These are phyloP conservation scores for Ostrea denselamellosa DNA, from an alignment of 1,140 invertebrate species.

Conservation along the genomic window DNA sequence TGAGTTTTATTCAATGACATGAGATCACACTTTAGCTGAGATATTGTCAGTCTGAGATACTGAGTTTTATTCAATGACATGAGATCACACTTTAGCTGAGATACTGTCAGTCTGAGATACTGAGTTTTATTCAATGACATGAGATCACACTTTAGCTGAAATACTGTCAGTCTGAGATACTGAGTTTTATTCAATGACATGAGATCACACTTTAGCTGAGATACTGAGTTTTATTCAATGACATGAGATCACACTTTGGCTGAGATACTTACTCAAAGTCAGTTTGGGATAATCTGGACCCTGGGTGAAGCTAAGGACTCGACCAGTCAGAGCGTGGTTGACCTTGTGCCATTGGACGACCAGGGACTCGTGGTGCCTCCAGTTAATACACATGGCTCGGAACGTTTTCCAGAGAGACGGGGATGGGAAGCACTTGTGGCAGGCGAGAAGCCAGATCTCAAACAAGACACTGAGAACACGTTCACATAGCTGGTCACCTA, in stretches of 20 bases:
- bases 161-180: too few relatives aligned
- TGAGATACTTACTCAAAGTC: slow-evolving; percentile 79
- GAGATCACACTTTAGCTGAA: too few relatives aligned
- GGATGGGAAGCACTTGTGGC: slow-evolving; percentile 92
- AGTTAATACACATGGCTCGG: slow-evolving; percentile 93
- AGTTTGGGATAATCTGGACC: slow-evolving; percentile 91
- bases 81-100: too few relatives aligned
- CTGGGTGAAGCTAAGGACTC: slow-evolving; percentile 92
- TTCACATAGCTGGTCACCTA: slow-evolving; percentile 96
- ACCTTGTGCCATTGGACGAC: slow-evolving; percentile 96
- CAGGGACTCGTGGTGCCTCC: slow-evolving; percentile 94
- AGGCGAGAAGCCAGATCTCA: slow-evolving; percentile 96
- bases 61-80: too few relatives aligned
- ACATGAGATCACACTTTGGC: background rate
- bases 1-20: too few relatives aligned
- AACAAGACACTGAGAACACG: slow-evolving; percentile 94
- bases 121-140: too few relatives aligned
- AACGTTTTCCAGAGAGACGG: slow-evolving; percentile 97
- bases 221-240: background rate
- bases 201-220: background rate
- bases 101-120: too few relatives aligned
- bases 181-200: too few relatives aligned
- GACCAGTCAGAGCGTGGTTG: slow-evolving; percentile 91
- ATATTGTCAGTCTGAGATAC: too few relatives aligned
- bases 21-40: too few relatives aligned